These are phyloP conservation scores for Malthinus flaveolus DNA, from an alignment of 2,888 invertebrate species.

Conservation along the genomic window DNA sequence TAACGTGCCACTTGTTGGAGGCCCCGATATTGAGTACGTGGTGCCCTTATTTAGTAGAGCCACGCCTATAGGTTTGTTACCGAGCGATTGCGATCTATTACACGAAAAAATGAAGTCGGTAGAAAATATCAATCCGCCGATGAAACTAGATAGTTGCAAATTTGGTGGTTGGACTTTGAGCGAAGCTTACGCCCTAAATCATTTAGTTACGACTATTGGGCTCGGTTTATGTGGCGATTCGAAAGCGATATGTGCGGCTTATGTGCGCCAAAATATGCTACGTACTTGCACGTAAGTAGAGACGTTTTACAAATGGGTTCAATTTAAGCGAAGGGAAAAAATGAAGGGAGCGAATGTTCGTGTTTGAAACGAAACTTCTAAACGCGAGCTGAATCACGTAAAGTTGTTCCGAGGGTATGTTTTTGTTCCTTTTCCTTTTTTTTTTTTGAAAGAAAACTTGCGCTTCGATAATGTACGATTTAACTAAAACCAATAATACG, in stretches of 20 bases:
- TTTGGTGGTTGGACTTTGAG: constrained; percentile 22
- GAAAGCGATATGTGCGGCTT: constrained; percentile 42
- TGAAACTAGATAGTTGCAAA: background rate
- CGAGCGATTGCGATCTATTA: constrained; percentile 33
- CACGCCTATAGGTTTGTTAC: constrained; percentile 55
- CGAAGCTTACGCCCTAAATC: constrained; percentile 46
- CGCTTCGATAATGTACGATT: too few relatives aligned
- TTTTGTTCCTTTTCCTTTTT: too few relatives aligned
- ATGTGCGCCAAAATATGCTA: constrained; percentile 45
- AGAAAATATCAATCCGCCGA: background rate
- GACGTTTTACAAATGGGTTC: background rate
- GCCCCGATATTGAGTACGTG: constrained; percentile 66
- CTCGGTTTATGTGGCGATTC: constrained; percentile 48
- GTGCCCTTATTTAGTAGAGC: constrained; percentile 67
- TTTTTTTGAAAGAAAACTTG: too few relatives aligned
- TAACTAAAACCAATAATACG: too few relatives aligned
- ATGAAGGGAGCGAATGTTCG: too few relatives aligned
- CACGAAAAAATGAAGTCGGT: constrained; percentile 2
- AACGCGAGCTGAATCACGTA: too few relatives aligned
- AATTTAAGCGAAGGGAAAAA: too few relatives aligned
- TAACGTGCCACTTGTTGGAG: constrained; percentile 66
- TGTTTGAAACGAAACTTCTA: too few relatives aligned
- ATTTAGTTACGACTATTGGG: constrained; percentile 45
- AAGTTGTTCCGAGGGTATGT: too few relatives aligned
- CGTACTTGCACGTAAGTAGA: constrained; percentile 45